These are phyloP conservation scores for Serrognathus titanus DNA, from an alignment of 2,888 invertebrate species.

Conservation along the genomic window DNA sequence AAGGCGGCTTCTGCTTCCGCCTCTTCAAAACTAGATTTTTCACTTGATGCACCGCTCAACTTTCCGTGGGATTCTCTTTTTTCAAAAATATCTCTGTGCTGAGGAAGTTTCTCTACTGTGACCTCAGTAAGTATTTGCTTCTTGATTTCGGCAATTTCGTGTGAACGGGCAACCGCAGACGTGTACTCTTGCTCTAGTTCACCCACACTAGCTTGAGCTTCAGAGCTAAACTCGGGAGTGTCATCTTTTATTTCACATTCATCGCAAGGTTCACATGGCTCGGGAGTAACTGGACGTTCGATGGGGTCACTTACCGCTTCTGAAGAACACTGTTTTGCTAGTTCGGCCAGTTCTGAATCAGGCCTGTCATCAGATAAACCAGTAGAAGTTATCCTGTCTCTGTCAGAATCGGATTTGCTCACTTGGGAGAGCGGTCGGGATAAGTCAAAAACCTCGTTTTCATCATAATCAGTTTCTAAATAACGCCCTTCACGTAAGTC, in stretches of 20 bases:
- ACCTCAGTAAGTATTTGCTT: slow-evolving; percentile 31
- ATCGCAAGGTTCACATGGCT: slow-evolving; percentile 41
- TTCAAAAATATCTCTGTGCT: slow-evolving; percentile 31
- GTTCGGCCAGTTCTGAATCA: slow-evolving; percentile 47
- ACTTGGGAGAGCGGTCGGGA: slow-evolving; percentile 36
- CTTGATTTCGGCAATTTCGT: slow-evolving; percentile 33
- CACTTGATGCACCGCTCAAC: slow-evolving; percentile 45
- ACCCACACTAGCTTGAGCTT: slow-evolving; percentile 43
- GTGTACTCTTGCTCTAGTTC: slow-evolving; percentile 48
- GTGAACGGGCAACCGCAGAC: slow-evolving; percentile 38
- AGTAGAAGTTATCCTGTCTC: slow-evolving; percentile 42
- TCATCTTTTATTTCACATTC: slow-evolving; percentile 42
- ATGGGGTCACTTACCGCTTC: slow-evolving; percentile 48
- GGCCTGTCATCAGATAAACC: slow-evolving; percentile 46
- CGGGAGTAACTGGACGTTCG: slow-evolving; percentile 54
- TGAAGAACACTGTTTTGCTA: slow-evolving; percentile 43
- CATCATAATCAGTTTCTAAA: slow-evolving; percentile 36
- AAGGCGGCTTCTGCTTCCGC: slow-evolving; percentile 53
- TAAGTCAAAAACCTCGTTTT: slow-evolving; percentile 25
- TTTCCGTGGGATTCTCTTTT: slow-evolving; percentile 44
- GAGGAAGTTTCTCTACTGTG: slow-evolving; percentile 37
- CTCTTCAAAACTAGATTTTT: slow-evolving; percentile 50
- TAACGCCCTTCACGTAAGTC: slow-evolving; percentile 46
- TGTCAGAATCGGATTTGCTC: slow-evolving; percentile 44
- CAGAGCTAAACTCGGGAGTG: slow-evolving; percentile 42